phyloP scores from a whole-genome alignment of 2,797 vertebrate species.

The Catamblyrhynchus diadema region DNA sequence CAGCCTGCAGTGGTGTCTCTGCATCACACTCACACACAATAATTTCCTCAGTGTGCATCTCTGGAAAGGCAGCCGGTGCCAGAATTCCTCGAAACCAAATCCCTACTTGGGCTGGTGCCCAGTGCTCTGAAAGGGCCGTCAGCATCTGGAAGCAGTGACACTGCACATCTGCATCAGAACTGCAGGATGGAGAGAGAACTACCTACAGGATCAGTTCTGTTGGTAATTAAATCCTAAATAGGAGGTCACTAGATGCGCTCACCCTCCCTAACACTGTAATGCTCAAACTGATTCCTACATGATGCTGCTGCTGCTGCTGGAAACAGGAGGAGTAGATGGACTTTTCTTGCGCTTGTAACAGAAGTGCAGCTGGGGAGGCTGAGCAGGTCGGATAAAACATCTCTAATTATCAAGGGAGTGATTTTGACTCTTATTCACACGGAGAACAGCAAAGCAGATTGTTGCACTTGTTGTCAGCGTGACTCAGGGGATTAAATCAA shows the following conservation, averaged over 20 bases:
- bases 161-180: conserved; percentile 32
- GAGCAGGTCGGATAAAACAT: not conserved
- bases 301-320: not conserved
- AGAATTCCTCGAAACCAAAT: conserved; percentile 53
- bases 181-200: not conserved
- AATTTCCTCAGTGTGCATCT: conserved; percentile 10
- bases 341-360: not conserved
- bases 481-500: not conserved
- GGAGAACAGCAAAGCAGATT: not conserved
- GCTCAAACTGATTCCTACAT: accelerated
- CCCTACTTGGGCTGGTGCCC: conserved; percentile 52
- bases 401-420: not conserved
- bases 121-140: not conserved
- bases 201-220: not conserved
- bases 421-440: not conserved
- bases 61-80: conserved; percentile 24
- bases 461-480: not conserved
- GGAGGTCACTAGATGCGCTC: not conserved
- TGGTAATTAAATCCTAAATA: conserved; percentile 38
- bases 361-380: not conserved
- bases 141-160: conserved; percentile 62
- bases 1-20: conserved; percentile 21
- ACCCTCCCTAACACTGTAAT: not conserved
- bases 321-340: not conserved
- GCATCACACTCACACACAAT: conserved; percentile 37